These are phyloP conservation scores for Brachionus angularis DNA, from an alignment of 1,140 invertebrate genomes.

Conservation along the genomic window DNA sequence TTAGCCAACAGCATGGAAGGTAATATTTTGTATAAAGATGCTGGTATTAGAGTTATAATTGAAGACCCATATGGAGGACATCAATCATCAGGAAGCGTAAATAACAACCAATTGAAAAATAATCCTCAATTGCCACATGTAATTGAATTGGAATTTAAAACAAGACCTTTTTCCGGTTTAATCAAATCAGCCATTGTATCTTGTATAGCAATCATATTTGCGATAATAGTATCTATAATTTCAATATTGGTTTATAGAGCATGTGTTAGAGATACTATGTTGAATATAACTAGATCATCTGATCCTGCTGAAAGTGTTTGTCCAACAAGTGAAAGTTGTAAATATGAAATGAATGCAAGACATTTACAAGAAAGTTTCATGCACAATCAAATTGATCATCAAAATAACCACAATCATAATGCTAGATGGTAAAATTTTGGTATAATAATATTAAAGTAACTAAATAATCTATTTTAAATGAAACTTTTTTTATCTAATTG, in stretches of 20 bases:
- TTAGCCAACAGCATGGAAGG: background rate
- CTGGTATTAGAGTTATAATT: background rate
- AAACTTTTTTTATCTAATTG: too few species aligned
- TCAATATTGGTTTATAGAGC: constrained; percentile 3
- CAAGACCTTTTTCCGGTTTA: constrained; percentile 13
- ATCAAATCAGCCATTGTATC: constrained; percentile 3
- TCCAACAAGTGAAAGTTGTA: constrained; percentile 38
- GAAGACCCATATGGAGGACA: constrained; percentile 11
- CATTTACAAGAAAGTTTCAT: constrained; percentile 29
- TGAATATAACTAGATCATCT: background rate
- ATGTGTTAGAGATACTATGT: background rate
- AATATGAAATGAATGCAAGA: constrained; percentile 41
- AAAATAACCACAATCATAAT: background rate
- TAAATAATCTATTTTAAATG: too few species aligned
- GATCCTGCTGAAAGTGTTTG: constrained; percentile 14
- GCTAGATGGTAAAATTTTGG: constrained; percentile 6
- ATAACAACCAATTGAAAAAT: background rate
- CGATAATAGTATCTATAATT: constrained; percentile 24
- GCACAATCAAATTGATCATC: constrained; percentile 13
- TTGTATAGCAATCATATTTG: constrained; percentile 8
- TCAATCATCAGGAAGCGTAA: background rate
- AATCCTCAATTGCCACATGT: background rate
- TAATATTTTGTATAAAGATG: background rate
- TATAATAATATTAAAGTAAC: background rate
- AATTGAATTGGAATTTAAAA: constrained; percentile 8